phyloP scores from a whole-genome alignment of 2,888 invertebrate species.

The Trissoscelio sp. region DNA sequence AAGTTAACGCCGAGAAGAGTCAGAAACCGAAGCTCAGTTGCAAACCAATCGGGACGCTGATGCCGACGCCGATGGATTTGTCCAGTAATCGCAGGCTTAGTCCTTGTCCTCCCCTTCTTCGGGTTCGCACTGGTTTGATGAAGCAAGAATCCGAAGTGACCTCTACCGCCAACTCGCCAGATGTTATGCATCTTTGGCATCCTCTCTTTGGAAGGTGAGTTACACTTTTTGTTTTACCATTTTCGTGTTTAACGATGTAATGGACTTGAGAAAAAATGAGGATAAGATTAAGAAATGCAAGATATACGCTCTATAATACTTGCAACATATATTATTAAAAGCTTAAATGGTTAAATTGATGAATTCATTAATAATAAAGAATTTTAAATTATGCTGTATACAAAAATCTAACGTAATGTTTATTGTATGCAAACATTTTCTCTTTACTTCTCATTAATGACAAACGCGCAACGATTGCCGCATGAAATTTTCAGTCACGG shows the following conservation, averaged over 20 bases:
- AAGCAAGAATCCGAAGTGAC: conserved; percentile 82
- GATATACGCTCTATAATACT: too few relatives aligned
- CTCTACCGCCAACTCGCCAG: conserved; percentile 80
- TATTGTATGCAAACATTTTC: conserved; percentile 71
- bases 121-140: conserved; percentile 78
- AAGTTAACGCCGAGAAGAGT: conserved; percentile 62
- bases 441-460: conserved; percentile 70
- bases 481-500: conserved; percentile 59
- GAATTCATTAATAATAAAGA: too few relatives aligned
- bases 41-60: conserved; percentile 81
- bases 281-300: too few relatives aligned
- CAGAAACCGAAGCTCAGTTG: conserved; percentile 80
- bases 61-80: conserved; percentile 81
- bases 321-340: too few relatives aligned
- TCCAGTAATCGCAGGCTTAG: conserved; percentile 76
- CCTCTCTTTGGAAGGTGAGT: conserved; percentile 93
- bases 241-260: too few relatives aligned
- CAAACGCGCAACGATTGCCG: conserved; percentile 65
- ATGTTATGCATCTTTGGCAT: conserved; percentile 90
- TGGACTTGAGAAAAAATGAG: too few relatives aligned
- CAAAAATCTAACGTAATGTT: too few relatives aligned
- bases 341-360: too few relatives aligned
- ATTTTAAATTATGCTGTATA: too few relatives aligned
- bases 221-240: conserved; percentile 10
- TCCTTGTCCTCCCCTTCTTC: conserved; percentile 77